Base-by-base conservation (phyloP, 2,113 vertebrate genomes). In the Typhlomys cinereus region DNA sequence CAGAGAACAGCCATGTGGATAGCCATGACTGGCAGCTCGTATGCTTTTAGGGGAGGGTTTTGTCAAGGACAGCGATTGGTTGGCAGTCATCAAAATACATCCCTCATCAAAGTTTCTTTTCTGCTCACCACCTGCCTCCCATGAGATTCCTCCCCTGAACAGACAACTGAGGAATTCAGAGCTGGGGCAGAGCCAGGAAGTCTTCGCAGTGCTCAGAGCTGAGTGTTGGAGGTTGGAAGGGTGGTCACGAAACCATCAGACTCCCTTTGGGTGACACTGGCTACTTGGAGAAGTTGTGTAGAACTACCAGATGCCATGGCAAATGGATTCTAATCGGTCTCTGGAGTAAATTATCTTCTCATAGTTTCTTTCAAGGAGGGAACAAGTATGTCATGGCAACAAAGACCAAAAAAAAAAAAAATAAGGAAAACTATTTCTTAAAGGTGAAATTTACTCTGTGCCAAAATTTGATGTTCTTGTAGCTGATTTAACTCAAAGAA, bases 281-380 rank as follows among this genome's bases (percentile, higher is more conserved):
- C 34, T 11, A 23, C 14, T 27, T 83, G 44, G 54, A 85, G 41
- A 73, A 71, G 4, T 39, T 61, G 15, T 54, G n/a, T 3, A 46
- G 62, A 86, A 74, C 44, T 70, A 88, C 46, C 75, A 75, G 93
- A 64, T 83, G 10, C n/a, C 41, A 54, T 48, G 54, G 17, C 36
- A 94, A 85, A 44, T 82, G 76, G 52, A 81, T 89, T 75, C 39
- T 70, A 78, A 50, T 54, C 78, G 25, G 17, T 81, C 31, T 88
- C 90, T 20, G 66, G 52, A 80, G 41, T 61, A 83, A 74, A 44
- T 74, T 61, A 1, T 85, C 36, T 76, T 81, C 57, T 66, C 31
- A n/a, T 31, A 82, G 0, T 0, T 2, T 18, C 80, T 50, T 95
- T 88, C 50, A 31, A 90, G 90, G 66, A 69, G 41, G n/a, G 39